phyloP scores from a whole-genome alignment of 2,888 invertebrate genomes.

The Digitonthophagus gazella region DNA sequence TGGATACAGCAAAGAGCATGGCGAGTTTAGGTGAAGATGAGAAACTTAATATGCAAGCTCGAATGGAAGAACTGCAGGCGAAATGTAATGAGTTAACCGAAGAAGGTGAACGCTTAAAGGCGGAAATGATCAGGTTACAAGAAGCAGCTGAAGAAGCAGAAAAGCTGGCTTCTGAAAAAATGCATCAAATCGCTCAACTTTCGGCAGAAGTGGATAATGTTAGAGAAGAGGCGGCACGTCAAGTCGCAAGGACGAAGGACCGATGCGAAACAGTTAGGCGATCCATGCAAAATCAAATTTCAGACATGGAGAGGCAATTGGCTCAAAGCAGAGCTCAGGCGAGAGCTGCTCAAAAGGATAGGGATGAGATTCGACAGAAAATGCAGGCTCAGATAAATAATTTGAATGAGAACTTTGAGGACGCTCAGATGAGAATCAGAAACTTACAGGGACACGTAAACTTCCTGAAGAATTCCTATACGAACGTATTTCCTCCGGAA shows the following conservation, averaged over 20 bases:
- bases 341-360: constrained; percentile 64
- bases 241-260: constrained; percentile 64
- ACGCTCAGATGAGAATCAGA: constrained; percentile 64
- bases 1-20: constrained; percentile 55
- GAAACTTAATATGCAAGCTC: constrained; percentile 46
- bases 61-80: constrained; percentile 43
- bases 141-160: constrained; percentile 60
- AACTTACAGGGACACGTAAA: constrained; percentile 64
- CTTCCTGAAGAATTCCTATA: constrained; percentile 56
- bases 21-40: constrained; percentile 53
- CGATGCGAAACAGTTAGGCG: constrained; percentile 61
- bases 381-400: constrained; percentile 68
- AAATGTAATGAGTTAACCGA: constrained; percentile 42
- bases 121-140: constrained; percentile 57
- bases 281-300: constrained; percentile 65
- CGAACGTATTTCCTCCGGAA: constrained; percentile 39
- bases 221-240: constrained; percentile 67
- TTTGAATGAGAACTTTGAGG: constrained; percentile 66
- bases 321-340: constrained; percentile 65
- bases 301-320: constrained; percentile 66
- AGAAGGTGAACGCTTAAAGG: constrained; percentile 43
- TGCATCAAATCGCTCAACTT: constrained; percentile 66
- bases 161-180: constrained; percentile 63
- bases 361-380: constrained; percentile 67
- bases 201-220: constrained; percentile 65